phyloP scores from a whole-genome alignment of 92 coral and sea anemone species.

The Blastomussa wellsi region DNA sequence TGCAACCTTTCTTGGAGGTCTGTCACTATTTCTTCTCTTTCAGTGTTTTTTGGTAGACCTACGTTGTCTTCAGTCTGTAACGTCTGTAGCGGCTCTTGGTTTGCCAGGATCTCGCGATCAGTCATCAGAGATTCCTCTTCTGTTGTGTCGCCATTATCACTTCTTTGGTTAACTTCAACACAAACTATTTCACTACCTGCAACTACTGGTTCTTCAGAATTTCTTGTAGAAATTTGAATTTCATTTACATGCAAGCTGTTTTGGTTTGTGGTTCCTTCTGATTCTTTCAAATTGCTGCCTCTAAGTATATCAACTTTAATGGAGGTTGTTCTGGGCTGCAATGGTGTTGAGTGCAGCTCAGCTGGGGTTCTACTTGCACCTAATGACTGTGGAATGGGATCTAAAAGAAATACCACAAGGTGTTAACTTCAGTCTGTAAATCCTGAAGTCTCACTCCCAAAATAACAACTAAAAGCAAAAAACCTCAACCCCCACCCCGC shows the following conservation, averaged over 20 bases:
- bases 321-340: not conserved
- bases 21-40: not conserved
- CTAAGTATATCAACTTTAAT: slow-evolving; percentile 35
- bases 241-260: not conserved
- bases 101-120: not conserved
- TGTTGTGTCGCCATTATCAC: not conserved
- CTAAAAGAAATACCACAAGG: slow-evolving; percentile 8
- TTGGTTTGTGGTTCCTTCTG: not conserved
- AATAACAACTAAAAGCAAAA: not conserved
- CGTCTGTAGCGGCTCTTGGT: not conserved
- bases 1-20: not conserved
- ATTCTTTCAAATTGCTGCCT: not conserved
- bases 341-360: not conserved
- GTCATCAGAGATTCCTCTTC: not conserved
- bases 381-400: slow-evolving; percentile 31
- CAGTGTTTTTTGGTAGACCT: not conserved
- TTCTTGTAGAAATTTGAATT: not conserved
- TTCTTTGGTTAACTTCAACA: not conserved
- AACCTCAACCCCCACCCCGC: not conserved
- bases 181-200: not conserved
- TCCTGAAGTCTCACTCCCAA: not conserved
- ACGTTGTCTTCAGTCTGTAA: no score
- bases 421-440: not conserved
- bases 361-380: not conserved
- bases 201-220: not conserved